phyloP scores from a whole-genome alignment of 2,797 vertebrate genomes.

The Acrossocheilus fasciatus region DNA sequence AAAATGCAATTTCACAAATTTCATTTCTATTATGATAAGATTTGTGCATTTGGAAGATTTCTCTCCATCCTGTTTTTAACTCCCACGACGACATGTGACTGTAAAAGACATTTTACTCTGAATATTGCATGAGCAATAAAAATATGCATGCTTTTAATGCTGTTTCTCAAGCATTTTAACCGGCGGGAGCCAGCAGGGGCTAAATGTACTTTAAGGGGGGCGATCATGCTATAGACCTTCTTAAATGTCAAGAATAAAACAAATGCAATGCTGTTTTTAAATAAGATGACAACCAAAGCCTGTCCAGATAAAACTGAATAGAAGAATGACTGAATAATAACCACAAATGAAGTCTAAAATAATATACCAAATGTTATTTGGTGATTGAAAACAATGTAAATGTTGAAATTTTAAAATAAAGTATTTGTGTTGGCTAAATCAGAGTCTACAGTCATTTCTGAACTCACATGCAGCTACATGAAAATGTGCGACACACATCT shows the following conservation, averaged over 20 bases:
- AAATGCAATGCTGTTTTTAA: constrained; percentile 9
- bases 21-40: constrained; percentile 21
- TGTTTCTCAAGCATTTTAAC: neutral
- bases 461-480: neutral
- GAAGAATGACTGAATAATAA: neutral
- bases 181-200: neutral
- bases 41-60: constrained; percentile 35
- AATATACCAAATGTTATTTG: no score
- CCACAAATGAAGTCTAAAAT: neutral
- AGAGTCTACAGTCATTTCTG: neutral
- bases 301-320: constrained; percentile 16
- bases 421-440: neutral
- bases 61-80: neutral
- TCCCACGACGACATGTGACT: constrained; percentile 11
- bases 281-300: neutral
- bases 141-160: constrained; percentile 40
- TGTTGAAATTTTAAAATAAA: neutral
- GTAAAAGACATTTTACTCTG: constrained; percentile 19
- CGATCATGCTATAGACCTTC: constrained; percentile 4
- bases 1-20: constrained; percentile 12
- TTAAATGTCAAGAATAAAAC: constrained; percentile 29
- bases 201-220: neutral
- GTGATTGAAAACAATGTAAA: neutral
- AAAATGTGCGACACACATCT: neutral
- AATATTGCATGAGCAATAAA: constrained; percentile 48